Evolutionary conservation across 1,140 invertebrate genomes (phyloP), one percentile per base, ranked within the genome.

Genomic region (Brachionus angularis): DNA sequence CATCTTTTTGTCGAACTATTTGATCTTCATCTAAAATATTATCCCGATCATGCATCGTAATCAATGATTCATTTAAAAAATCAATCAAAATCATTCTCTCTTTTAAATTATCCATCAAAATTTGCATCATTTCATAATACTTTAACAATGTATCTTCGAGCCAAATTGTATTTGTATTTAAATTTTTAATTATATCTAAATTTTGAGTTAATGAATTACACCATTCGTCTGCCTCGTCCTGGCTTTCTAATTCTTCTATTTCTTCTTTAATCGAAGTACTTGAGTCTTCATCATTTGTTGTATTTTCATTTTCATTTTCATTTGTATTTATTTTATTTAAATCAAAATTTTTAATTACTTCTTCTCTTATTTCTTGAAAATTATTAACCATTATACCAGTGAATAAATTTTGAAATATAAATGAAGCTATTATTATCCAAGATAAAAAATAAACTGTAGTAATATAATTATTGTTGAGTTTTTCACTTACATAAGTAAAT

Each of bases 371-470:
- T 47, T 64, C 39, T 64, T 64, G 61, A 64, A 64, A 64, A 46
- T 64, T 64, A 27, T 64, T 64, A 5, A 64, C 61, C 61, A 64
- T 64, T 1, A 64, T 18, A 16, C 61, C 61, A 12, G 44, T 47
- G 42, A 64, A 64, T 8, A 64, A 29, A 47, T 64, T 64, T 31
- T 46, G 39, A 46, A 64, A 64, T 46, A 64, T 64, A 44, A 64
- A 64, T 29, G 23, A 31, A 18, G 61, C 61, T 31, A 64, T 27
- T 1, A 64, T 25, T 8, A 64, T 33, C 61, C 61, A 64, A 46
- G 61, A 64, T 29, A 64, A 46, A 23, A 58, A 58, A 39, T 58
- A 58, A n/a, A 58, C 23, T 39, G 53, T 58, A n/a, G n/a, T n/a
- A n/a, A n/a, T 42, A 29, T 52, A 31, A 16, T 39, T 5, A 58